phyloP scores from a whole-genome alignment of 2,888 invertebrate species.

The Drosophila quinaria region DNA sequence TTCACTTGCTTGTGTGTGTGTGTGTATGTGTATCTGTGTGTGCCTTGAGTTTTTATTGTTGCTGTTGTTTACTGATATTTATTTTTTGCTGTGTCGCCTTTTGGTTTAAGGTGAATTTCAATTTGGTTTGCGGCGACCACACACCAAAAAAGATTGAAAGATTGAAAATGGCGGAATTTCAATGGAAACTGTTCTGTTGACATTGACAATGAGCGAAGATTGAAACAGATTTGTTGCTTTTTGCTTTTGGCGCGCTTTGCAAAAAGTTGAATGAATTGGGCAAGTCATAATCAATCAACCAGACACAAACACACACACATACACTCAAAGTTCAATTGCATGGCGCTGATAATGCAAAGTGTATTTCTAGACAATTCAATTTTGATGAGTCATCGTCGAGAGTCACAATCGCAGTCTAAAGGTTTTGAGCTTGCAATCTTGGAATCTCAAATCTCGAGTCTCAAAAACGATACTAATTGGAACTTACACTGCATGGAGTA shows the following conservation, averaged over 20 bases:
- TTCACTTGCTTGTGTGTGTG: neutral
- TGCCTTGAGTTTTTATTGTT: constrained; percentile 31
- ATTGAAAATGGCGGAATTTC: constrained; percentile 52
- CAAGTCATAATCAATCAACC: constrained; percentile 12
- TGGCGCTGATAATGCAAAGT: constrained; percentile 68
- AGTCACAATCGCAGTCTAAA: neutral
- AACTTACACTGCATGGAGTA: constrained; percentile 86
- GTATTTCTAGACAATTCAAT: constrained; percentile 50
- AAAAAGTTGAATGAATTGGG: constrained; percentile 64
- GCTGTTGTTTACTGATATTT: constrained; percentile 35
- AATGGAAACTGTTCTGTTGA: constrained; percentile 36
- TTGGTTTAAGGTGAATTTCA: constrained; percentile 71
- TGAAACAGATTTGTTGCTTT: constrained; percentile 45
- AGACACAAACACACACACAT: constrained; percentile 9
- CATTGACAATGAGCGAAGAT: constrained; percentile 47
- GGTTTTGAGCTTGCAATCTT: neutral
- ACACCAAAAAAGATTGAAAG: constrained; percentile 45
- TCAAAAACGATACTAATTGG: neutral
- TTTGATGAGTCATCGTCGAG: constrained; percentile 34
- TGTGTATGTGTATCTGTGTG: constrained; percentile 8
- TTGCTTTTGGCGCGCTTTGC: constrained; percentile 69
- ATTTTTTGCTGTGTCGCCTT: constrained; percentile 51
- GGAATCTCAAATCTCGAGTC: neutral
- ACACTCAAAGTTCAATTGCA: constrained; percentile 67
- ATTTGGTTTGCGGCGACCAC: constrained; percentile 52